Percentiles rank a stretch among this genome's conserved stretches.
Evolutionary conservation across 2,888 invertebrate genomes (phyloP).

Genomic region (Carpatolechia fugitivella): DNA sequence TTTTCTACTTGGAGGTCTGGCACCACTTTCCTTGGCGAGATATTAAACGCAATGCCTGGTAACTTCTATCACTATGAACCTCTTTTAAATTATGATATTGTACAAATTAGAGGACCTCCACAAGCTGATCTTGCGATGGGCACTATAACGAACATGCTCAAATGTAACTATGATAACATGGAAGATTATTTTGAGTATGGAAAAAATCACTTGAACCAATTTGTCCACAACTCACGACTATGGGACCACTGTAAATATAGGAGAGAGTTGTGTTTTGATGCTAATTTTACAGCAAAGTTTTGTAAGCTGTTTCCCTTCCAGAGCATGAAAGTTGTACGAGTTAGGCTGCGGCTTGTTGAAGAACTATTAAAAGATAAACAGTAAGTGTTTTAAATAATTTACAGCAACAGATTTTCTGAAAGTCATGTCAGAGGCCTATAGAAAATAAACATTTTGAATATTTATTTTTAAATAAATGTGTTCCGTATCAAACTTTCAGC

Average conservation of each 20-base stretch:
- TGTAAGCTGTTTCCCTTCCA: conserved; percentile 93
- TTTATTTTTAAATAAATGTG: no score
- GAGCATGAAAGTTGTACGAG: conserved; percentile 91
- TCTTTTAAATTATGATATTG: conserved; percentile 88
- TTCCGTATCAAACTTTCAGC: no score
- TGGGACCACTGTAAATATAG: conserved; percentile 88
- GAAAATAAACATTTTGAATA: no score
- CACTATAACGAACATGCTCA: conserved; percentile 85
- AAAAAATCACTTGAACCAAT: conserved; percentile 86
- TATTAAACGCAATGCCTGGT: conserved; percentile 89
- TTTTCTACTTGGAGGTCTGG: conserved; percentile 95
- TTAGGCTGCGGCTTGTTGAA: conserved; percentile 86
- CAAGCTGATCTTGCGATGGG: conserved; percentile 83
- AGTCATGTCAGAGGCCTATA: no score
- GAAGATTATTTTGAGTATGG: conserved; percentile 89
- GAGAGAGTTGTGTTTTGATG: conserved; percentile 70
- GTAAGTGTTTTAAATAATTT: conserved; percentile 75
- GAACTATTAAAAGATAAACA: conserved; percentile 84
- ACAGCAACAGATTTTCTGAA: no score
- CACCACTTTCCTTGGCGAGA: conserved; percentile 93
- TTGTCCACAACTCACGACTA: conserved; percentile 90
- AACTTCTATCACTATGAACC: conserved; percentile 96
- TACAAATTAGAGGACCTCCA: conserved; percentile 88
- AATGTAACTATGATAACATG: conserved; percentile 87
- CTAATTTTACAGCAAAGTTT: conserved; percentile 85